A percentile compares a stretch with the other conserved stretches of the same genome.
Conservation (phyloP, 2,888 invertebrate species). For the Melieria crassipennis region DNA sequence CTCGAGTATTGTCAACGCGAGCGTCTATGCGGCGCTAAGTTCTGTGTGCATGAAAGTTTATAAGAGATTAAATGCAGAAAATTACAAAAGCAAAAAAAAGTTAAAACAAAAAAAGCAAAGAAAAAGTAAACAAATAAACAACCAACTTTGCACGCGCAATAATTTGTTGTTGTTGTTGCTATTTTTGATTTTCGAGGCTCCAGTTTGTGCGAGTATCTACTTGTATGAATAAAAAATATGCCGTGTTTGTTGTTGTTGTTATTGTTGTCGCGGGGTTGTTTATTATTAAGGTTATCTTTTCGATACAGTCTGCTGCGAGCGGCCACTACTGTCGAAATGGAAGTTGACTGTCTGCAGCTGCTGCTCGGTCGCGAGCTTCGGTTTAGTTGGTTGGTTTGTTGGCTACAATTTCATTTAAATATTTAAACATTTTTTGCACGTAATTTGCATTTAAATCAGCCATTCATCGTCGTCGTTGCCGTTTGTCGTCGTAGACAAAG, state of each 20-base stretch:
- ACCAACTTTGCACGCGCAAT: too few relatives aligned
- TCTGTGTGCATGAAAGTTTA: too few relatives aligned
- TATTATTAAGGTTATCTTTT: constrained; percentile 25
- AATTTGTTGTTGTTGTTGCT: too few relatives aligned
- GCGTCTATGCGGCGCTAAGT: background rate
- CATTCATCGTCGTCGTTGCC: constrained; percentile 7
- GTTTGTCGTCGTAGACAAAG: background rate
- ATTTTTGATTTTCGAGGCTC: too few relatives aligned
- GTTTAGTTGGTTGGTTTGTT: constrained; percentile 21
- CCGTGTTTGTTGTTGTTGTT: too few relatives aligned
- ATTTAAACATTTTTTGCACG: constrained; percentile 31
- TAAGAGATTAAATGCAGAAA: too few relatives aligned
- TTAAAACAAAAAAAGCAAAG: background rate
- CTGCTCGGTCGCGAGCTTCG: background rate
- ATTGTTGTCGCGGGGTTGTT: background rate
- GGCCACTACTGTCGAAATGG: background rate
- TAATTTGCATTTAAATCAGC: constrained; percentile 40
- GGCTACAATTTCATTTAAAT: constrained; percentile 30
- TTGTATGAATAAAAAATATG: too few relatives aligned
- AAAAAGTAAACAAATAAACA: too few relatives aligned
- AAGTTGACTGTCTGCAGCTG: background rate
- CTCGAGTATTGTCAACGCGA: background rate
- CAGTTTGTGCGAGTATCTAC: too few relatives aligned
- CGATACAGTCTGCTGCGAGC: constrained; percentile 14
- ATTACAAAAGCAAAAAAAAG: background rate